Evolutionary conservation across 2,797 vertebrate species (phyloP).

Genomic region (Passerculus sandwichensis): DNA sequence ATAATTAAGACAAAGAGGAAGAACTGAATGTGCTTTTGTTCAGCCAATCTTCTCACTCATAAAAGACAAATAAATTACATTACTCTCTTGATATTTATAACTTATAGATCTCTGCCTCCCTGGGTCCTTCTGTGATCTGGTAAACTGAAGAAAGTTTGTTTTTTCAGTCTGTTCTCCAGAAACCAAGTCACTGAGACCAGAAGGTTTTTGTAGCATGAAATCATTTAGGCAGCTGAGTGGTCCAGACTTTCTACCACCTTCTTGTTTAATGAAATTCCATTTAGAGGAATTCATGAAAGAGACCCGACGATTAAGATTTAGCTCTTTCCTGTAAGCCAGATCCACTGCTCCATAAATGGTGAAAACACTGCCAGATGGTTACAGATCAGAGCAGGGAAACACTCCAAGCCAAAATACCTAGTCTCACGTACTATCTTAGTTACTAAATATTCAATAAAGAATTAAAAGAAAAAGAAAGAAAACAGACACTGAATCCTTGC

Average conservation of each 20-base stretch:
- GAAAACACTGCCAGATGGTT: not conserved
- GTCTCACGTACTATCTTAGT: not conserved
- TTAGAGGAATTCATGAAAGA: constrained; percentile 28
- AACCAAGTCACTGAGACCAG: not conserved
- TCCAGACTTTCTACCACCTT: not conserved
- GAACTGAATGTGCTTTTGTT: not conserved
- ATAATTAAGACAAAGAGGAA: not conserved
- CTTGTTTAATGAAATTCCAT: not conserved
- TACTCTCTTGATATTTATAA: not conserved
- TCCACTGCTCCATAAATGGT: not conserved
- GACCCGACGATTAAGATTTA: not conserved
- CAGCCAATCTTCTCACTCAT: not conserved
- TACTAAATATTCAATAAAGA: not conserved
- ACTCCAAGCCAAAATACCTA: not conserved
- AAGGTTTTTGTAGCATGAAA: not conserved
- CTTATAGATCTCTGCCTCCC: not conserved
- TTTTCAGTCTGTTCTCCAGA: constrained; percentile 19
- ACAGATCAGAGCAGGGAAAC: not conserved
- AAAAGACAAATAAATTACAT: not conserved
- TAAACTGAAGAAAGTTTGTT: not conserved
- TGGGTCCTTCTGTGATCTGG: not conserved
- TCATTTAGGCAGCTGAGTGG: not conserved
- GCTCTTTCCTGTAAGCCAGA: not conserved
- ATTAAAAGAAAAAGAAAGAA: not conserved
- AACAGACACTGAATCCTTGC: not conserved